Evolutionary conservation across 2,888 invertebrate species (phyloP), one percentile per base, ranked within the genome.

Genomic region (Tortrix viridana): DNA sequence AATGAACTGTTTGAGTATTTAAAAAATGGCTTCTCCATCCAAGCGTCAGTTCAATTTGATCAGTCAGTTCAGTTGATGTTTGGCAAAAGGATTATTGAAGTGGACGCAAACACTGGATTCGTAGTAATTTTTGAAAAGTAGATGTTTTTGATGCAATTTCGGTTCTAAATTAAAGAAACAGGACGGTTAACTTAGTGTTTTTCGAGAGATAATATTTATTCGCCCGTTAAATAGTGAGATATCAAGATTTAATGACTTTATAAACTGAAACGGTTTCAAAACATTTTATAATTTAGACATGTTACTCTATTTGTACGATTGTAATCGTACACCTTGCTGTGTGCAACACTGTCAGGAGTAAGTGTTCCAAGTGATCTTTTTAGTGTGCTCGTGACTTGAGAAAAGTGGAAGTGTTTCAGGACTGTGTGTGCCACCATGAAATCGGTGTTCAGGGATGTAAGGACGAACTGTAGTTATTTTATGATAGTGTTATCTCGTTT

Each of bases 261-360:
- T 75, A 81, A 80, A 80, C 86, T 80, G 78, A 81, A 80, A 80
- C 86, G 79, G 78, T 81, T 84, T 78, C 82, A 83, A 86, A 88
- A 86, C 82, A 71, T 68, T 67, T 66, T 59, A 65, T 66, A 37
- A 59, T 53, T 58, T 62, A 48, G 62, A 57, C 58, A 52, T 62
- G 62, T 53, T 64, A 55, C 54, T 54, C 44, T 60, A 50, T 57
- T 53, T 57, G 50, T 57, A 46, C 44, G 62, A 52, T 41, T 52
- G 56, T 57, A 52, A 44, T 38, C 50, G 43, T 50, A 56, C 23
- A 47, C 38, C 7, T 52, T 63, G 22, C 41, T 53, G 32, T 53
- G 47, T 53, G 58, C 32, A 58, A 53, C 32, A 53, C 9, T 41
- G 26, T 43, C 38, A 37, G 14, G 46, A 43, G 53, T 26, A 41